phyloP scores from a whole-genome alignment of 2,113 vertebrate genomes.

The Papio anubis region DNA sequence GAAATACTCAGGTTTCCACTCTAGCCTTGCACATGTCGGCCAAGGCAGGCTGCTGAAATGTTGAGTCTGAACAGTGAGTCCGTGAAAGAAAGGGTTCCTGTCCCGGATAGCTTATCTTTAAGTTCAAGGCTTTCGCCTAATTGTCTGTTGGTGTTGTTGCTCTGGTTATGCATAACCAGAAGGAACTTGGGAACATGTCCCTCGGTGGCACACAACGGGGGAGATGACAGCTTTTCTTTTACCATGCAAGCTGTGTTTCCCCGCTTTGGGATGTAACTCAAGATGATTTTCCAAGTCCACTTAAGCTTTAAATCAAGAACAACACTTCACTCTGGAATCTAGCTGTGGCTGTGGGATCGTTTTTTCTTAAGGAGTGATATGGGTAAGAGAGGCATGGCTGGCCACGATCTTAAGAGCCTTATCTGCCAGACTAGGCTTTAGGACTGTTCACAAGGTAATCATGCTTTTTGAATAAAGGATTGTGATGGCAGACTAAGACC shows the following conservation, averaged over 20 bases:
- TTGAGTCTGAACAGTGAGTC: not conserved
- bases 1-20: not conserved
- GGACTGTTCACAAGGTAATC: not conserved
- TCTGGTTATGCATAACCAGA: not conserved
- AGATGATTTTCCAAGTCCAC: slow-evolving; percentile 54
- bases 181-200: not conserved
- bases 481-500: not conserved
- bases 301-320: slow-evolving; percentile 62
- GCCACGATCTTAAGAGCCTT: not conserved
- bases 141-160: slow-evolving; percentile 3
- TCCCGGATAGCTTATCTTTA: slow-evolving; percentile 37
- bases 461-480: not conserved
- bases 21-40: not conserved
- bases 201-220: not conserved
- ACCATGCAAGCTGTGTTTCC: not conserved
- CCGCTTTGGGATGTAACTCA: not conserved
- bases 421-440: not conserved
- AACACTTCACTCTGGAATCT: not conserved
- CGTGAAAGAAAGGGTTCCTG: not conserved
- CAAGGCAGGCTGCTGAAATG: not conserved
- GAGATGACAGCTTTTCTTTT: not conserved
- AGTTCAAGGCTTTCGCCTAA: slow-evolving; percentile 41
- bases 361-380: not conserved
- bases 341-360: not conserved
- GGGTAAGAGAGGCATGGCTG: not conserved